Conservation (phyloP, 2,888 invertebrate genomes). For the Ennomos erosarius region DNA sequence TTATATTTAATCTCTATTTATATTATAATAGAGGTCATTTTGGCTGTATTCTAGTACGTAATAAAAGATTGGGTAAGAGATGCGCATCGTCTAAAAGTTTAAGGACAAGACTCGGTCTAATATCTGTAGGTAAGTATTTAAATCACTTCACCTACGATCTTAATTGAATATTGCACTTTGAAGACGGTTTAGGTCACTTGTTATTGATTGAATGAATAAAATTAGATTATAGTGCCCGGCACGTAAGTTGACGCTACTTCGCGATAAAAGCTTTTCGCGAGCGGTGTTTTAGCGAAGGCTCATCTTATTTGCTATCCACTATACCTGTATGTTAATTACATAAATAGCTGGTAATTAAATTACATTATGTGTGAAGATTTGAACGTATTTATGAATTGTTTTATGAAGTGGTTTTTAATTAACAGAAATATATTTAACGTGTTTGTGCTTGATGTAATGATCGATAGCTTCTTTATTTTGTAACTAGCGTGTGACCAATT, state of each 20-base stretch:
- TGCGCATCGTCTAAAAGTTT: constrained; percentile 66
- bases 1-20: constrained; percentile 47
- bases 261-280: too few species aligned
- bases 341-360: constrained; percentile 13
- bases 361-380: constrained; percentile 8
- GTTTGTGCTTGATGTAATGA: neutral
- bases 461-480: neutral
- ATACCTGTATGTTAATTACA: constrained; percentile 1
- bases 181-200: constrained; percentile 23
- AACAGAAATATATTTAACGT: neutral
- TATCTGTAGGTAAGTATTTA: constrained; percentile 42
- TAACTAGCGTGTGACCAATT: too few species aligned
- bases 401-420: constrained; percentile 11
- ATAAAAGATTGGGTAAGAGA: constrained; percentile 58
- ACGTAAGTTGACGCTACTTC: too few species aligned
- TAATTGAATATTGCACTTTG: constrained; percentile 19
- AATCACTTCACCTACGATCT: constrained; percentile 37
- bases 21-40: constrained; percentile 45
- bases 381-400: constrained; percentile 9
- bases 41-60: constrained; percentile 34
- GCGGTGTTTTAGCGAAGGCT: too few species aligned
- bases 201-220: constrained; percentile 13
- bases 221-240: neutral
- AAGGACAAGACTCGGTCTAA: constrained; percentile 57
- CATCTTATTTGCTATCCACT: too few species aligned